Conservation (phyloP, 1,140 invertebrate genomes). For the Procambarus clarkii region DNA sequence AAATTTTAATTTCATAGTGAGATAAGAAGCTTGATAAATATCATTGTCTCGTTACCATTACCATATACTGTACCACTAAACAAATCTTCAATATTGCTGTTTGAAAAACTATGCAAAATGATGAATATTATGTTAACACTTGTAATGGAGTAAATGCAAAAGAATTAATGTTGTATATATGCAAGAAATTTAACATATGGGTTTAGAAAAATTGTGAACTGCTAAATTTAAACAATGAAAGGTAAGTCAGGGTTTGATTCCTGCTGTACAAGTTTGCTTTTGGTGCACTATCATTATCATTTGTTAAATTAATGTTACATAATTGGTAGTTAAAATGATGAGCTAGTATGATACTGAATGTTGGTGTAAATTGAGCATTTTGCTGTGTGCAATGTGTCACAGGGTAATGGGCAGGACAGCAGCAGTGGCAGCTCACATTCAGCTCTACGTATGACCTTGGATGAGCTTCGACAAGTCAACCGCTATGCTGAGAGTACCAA, state of each 20-base stretch:
- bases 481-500: slow-evolving; percentile 94
- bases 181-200: background rate
- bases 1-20: too few species aligned
- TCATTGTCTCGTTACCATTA: too few species aligned
- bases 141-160: too few species aligned
- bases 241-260: background rate
- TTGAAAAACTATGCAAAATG: too few species aligned
- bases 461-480: slow-evolving; percentile 89
- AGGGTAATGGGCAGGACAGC: slow-evolving; percentile 68
- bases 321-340: background rate
- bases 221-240: background rate
- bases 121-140: too few species aligned
- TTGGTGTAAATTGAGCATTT: slow-evolving; percentile 35
- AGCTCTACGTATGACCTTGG: slow-evolving; percentile 84
- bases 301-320: background rate
- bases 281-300: background rate
- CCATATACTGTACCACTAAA: too few species aligned
- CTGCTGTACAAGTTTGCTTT: background rate
- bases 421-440: slow-evolving; percentile 73
- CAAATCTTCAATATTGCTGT: too few species aligned
- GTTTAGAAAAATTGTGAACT: background rate
- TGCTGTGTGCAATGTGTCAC: slow-evolving; percentile 44
- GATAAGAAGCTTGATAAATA: too few species aligned
- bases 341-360: slow-evolving; percentile 6
- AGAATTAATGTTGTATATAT: background rate